Percentiles rank a stretch among this genome's conserved stretches.
Conservation (phyloP, 2,113 vertebrate genomes). For the Nesoenas mayeri region DNA sequence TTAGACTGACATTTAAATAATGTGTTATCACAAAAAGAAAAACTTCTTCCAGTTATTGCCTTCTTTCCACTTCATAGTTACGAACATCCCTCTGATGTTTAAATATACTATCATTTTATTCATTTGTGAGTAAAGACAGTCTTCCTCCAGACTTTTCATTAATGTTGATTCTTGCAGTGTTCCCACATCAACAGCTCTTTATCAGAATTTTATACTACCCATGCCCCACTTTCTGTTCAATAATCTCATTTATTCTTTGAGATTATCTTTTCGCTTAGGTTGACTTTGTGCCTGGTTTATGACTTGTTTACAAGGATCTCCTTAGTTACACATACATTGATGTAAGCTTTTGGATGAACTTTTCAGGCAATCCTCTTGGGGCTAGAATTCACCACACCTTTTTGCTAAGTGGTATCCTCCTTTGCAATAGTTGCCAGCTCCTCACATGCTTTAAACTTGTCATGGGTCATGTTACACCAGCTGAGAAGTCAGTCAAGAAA, state of each 20-base stretch:
- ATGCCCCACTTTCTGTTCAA: neutral
- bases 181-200: conserved; percentile 55
- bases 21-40: neutral
- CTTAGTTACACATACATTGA: conserved; percentile 5
- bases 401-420: neutral
- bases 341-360: conserved; percentile 33
- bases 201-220: conserved; percentile 19
- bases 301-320: conserved; percentile 38
- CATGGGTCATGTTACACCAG: neutral
- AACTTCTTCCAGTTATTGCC: neutral
- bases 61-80: conserved; percentile 3
- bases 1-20: neutral
- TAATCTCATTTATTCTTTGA: conserved; percentile 20
- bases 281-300: conserved; percentile 1
- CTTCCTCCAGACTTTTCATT: neutral
- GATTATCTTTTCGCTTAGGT: neutral
- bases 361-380: neutral
- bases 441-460: neutral
- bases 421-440: neutral
- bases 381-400: conserved; percentile 24
- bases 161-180: neutral
- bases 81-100: neutral
- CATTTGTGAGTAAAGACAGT: conserved; percentile 28
- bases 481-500: neutral
- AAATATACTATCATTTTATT: neutral